Percentiles rank a stretch among this genome's conserved stretches.
These are phyloP conservation scores for Lingula anatina DNA, from an alignment of 2,888 invertebrate genomes.

Conservation along the genomic window DNA sequence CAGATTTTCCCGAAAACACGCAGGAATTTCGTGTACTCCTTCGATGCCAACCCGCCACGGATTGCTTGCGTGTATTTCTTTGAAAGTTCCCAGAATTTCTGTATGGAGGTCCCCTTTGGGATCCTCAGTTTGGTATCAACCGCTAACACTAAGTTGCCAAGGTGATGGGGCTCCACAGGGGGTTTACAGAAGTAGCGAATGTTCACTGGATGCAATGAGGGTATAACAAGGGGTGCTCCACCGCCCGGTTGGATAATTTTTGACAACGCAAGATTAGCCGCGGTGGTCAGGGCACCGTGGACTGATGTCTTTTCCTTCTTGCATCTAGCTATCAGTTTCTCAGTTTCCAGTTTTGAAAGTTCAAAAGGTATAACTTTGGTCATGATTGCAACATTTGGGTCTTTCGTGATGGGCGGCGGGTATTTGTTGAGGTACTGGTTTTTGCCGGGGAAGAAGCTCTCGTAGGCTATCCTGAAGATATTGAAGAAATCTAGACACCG, in stretches of 20 bases:
- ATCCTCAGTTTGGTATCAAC: not conserved
- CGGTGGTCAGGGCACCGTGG: not conserved
- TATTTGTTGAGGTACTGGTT: not conserved
- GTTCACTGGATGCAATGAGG: not conserved
- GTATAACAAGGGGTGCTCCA: not conserved
- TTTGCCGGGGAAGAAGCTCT: not conserved
- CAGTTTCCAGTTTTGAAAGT: not conserved
- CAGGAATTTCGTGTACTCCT: not conserved
- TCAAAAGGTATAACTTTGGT: not conserved
- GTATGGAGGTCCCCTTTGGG: not conserved
- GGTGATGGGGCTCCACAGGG: not conserved
- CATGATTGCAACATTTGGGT: not conserved
- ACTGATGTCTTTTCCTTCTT: not conserved
- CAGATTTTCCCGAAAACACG: not conserved
- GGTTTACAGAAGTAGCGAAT: not conserved
- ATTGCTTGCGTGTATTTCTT: not conserved
- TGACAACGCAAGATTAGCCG: not conserved
- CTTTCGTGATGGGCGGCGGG: not conserved
- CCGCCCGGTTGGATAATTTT: no score
- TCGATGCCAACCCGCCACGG: not conserved
- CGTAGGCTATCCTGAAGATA: not conserved
- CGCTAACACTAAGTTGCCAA: not conserved
- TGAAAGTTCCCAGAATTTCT: not conserved
- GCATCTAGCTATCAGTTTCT: not conserved
- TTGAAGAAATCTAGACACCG: not conserved